Evolutionary conservation across 2,113 vertebrate species (phyloP), one percentile per base, ranked within the genome.

Genomic region (Heliornis fulica): DNA sequence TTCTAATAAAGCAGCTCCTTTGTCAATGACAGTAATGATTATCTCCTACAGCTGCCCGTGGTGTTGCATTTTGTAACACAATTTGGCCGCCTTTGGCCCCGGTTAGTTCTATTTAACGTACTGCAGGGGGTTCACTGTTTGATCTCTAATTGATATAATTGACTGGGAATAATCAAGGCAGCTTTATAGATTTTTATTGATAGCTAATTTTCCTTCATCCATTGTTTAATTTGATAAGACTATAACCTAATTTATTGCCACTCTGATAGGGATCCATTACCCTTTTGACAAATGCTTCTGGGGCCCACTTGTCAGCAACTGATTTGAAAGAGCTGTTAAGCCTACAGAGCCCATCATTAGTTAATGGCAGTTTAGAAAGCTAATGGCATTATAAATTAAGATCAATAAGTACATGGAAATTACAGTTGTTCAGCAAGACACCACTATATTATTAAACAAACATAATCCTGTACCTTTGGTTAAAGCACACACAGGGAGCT

Each of bases 61-160:
- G 98, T 97, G 98, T 97, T 98, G 98, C 96, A 97, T 98, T 98
- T 98, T 98, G 97, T 98, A 98, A 98, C 98, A 97, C 96, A 97
- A 98, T 98, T 98, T 98, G 97, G 98, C 96, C 97, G 97, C 97
- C 98, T 98, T 97, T 97, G 98, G 97, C 97, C 97, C 97, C 83
- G 92, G 95, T 98, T 98, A 97, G 97, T 94, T 96, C 97, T 98
- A 98, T 98, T 98, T 98, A 98, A 98, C 94, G 76, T 98, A 97
- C 98, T 97, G 97, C 98, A 98, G 98, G 98, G 96, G 98, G 97
- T 97, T 97, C 98, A 61, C 97, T 98, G 97, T 98, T 98, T 98
- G 98, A 98, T 98, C 98, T 98, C 96, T 98, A 98, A 98, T 98
- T 98, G 98, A 98, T 98, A 97, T 98, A 98, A 98, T 98, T 98